A percentile compares a stretch with the other conserved stretches of the same genome.
These are phyloP conservation scores for Drosophila suboccidentalis DNA, from an alignment of 2,888 invertebrate species.

Conservation along the genomic window DNA sequence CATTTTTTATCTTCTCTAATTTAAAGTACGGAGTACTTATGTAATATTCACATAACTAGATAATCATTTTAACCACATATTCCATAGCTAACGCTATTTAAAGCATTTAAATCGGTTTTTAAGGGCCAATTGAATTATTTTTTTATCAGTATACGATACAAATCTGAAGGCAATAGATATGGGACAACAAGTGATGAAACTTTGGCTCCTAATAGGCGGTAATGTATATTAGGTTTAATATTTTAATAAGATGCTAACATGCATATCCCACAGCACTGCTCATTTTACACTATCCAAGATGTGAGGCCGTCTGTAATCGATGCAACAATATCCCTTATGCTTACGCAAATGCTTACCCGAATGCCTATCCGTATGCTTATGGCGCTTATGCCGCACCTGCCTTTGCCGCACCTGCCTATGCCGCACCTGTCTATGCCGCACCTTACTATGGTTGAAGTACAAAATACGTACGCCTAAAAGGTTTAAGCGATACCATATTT, in stretches of 20 bases:
- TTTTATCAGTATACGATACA: background rate
- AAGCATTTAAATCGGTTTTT: background rate
- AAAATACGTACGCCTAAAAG: no score
- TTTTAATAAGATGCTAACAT: background rate
- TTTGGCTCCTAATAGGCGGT: constrained; percentile 15
- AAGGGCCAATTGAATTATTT: background rate
- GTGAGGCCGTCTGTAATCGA: background rate
- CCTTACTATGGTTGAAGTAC: no score
- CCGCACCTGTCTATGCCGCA: no score
- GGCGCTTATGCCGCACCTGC: no score
- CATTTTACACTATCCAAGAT: background rate
- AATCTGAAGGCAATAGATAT: background rate
- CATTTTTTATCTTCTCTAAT: no score
- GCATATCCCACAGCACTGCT: constrained; percentile 7
- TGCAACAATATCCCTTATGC: no score
- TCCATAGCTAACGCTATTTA: background rate
- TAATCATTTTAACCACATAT: constrained; percentile 12
- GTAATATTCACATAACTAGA: background rate
- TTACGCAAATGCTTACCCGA: no score
- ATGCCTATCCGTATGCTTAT: background rate
- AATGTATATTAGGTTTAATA: background rate
- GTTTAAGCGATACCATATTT: no score
- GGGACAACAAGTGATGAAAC: background rate
- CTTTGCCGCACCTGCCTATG: no score
- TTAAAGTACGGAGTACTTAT: no score